Conservation (phyloP, 2,888 invertebrate genomes). For the Drymonia ruficornis region DNA sequence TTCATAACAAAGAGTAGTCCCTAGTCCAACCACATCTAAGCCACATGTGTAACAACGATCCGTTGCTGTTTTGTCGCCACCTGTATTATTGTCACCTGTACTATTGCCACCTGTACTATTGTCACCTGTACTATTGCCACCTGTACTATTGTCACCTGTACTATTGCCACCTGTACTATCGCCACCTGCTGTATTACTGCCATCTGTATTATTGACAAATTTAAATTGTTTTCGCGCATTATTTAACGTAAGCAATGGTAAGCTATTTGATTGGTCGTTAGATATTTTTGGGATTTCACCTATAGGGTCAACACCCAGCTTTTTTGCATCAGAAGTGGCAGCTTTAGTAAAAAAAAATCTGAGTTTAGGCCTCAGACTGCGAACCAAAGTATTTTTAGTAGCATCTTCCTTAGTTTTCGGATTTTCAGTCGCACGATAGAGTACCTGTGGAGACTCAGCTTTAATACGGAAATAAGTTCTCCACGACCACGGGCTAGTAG, state of each 20-base stretch:
- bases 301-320: not conserved
- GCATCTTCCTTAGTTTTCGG: not conserved
- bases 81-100: too few relatives aligned
- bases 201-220: conserved; percentile 10
- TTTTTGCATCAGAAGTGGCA: not conserved
- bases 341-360: not conserved
- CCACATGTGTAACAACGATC: conserved; percentile 49
- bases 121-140: too few relatives aligned
- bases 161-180: too few relatives aligned
- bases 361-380: not conserved
- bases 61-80: too few relatives aligned
- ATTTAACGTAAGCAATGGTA: not conserved
- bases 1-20: conserved; percentile 32
- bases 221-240: not conserved
- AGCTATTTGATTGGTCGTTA: not conserved
- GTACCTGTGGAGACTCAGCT: not conserved
- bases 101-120: too few relatives aligned
- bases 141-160: too few relatives aligned
- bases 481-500: conserved; percentile 19
- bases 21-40: conserved; percentile 18
- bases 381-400: too few relatives aligned
- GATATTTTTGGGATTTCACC: not conserved
- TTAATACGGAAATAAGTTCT: conserved; percentile 20
- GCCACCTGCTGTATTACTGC: too few relatives aligned
- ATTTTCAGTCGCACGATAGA: not conserved